phyloP scores from a whole-genome alignment of 2,888 invertebrate species.

The Microctonus brassicae region DNA sequence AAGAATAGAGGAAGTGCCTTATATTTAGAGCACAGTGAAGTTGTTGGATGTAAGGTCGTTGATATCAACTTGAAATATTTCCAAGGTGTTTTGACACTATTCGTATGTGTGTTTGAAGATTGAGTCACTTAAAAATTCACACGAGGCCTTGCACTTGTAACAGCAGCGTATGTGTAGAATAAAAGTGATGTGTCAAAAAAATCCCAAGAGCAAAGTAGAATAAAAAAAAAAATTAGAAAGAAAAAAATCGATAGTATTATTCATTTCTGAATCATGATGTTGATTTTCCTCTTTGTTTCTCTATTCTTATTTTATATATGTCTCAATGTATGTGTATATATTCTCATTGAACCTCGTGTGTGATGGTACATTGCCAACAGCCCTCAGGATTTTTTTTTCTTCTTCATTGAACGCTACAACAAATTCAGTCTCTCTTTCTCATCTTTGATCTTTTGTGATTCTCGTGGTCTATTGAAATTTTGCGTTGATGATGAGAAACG shows the following conservation, averaged over 20 bases:
- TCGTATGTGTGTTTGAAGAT: slow-evolving; percentile 20
- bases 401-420: background rate
- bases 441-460: slow-evolving; percentile 26
- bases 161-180: slow-evolving; percentile 42
- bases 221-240: background rate
- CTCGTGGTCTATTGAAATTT: slow-evolving; percentile 6
- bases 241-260: background rate
- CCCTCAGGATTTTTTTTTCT: background rate
- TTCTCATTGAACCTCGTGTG: background rate
- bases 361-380: background rate
- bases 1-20: background rate
- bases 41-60: no score
- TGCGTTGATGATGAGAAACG: slow-evolving; percentile 2
- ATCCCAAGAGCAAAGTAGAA: background rate
- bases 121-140: slow-evolving; percentile 43
- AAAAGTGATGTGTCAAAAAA: background rate
- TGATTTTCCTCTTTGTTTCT: no score
- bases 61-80: slow-evolving; percentile 35
- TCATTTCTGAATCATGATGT: background rate
- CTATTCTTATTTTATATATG: background rate
- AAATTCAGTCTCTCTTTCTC: no score
- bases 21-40: slow-evolving; percentile 2
- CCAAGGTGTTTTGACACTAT: slow-evolving; percentile 28
- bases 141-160: slow-evolving; percentile 38
- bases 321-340: background rate